Conservation (phyloP, 2,888 invertebrate species). For the Horisme vitalbata region DNA sequence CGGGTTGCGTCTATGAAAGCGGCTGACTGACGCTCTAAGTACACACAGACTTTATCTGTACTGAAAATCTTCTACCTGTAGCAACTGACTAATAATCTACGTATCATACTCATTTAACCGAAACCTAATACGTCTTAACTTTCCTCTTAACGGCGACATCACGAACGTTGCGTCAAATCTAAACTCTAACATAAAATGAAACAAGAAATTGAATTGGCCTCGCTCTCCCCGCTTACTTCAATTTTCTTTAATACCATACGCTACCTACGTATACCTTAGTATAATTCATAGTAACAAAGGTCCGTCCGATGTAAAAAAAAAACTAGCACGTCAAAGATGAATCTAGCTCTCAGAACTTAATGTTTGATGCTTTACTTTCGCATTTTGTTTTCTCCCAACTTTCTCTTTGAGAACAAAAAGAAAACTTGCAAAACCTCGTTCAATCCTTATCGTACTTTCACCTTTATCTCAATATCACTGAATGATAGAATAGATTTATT, state of each 20-base stretch:
- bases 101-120: too few species aligned
- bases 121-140: not conserved
- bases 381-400: constrained; percentile 37
- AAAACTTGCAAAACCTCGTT: constrained; percentile 28
- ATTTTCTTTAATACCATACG: constrained; percentile 13
- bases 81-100: constrained; percentile 26
- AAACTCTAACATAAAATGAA: constrained; percentile 24
- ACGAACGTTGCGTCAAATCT: not conserved
- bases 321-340: too few species aligned
- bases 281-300: too few species aligned
- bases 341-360: too few species aligned
- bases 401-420: constrained; percentile 39
- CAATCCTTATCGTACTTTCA: constrained; percentile 47
- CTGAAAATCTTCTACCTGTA: constrained; percentile 34
- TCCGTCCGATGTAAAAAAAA: too few species aligned
- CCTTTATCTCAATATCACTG: constrained; percentile 34
- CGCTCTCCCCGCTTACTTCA: constrained; percentile 17
- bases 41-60: constrained; percentile 37
- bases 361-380: constrained; percentile 25
- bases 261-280: constrained; percentile 10
- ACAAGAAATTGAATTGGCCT: constrained; percentile 27
- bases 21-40: constrained; percentile 51
- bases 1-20: constrained; percentile 61
- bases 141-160: not conserved
- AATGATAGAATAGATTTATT: constrained; percentile 25